These are phyloP conservation scores for Sylvicola cinctus DNA, from an alignment of 2,888 invertebrate genomes.

Conservation along the genomic window DNA sequence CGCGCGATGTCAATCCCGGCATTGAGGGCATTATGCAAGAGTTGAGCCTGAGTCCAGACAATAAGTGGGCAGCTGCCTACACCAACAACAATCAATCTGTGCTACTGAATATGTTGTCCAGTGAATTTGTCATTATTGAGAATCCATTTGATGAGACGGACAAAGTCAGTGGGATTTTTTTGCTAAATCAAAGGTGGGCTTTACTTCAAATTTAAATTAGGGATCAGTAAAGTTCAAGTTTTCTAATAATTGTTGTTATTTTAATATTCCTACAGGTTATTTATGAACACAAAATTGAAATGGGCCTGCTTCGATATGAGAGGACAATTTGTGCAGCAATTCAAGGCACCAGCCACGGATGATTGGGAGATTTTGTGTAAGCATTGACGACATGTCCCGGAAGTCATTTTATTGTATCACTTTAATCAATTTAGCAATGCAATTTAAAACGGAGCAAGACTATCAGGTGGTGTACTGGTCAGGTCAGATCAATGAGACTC, in stretches of 20 bases:
- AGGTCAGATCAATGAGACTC: conserved; percentile 55
- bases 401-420: neutral
- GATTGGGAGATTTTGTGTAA: conserved; percentile 57
- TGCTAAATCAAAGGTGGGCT: conserved; percentile 39
- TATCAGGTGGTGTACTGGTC: conserved; percentile 63
- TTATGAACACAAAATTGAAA: conserved; percentile 52
- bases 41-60: conserved; percentile 78
- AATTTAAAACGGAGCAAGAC: conserved; percentile 44
- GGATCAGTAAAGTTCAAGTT: neutral
- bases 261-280: conserved; percentile 25
- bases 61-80: conserved; percentile 87
- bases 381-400: conserved; percentile 10
- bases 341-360: conserved; percentile 35
- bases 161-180: conserved; percentile 38
- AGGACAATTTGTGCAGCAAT: conserved; percentile 42
- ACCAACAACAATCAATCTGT: conserved; percentile 94
- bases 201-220: neutral
- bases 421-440: conserved; percentile 32
- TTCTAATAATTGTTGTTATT: neutral
- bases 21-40: conserved; percentile 95
- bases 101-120: conserved; percentile 78
- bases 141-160: conserved; percentile 57
- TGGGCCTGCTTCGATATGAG: conserved; percentile 65
- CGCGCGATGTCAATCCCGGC: conserved; percentile 78
- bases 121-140: conserved; percentile 72